Evolutionary conservation across 2,113 vertebrate genomes (phyloP), one percentile per base, ranked within the genome.

Genomic region (Diglossa brunneiventris): DNA sequence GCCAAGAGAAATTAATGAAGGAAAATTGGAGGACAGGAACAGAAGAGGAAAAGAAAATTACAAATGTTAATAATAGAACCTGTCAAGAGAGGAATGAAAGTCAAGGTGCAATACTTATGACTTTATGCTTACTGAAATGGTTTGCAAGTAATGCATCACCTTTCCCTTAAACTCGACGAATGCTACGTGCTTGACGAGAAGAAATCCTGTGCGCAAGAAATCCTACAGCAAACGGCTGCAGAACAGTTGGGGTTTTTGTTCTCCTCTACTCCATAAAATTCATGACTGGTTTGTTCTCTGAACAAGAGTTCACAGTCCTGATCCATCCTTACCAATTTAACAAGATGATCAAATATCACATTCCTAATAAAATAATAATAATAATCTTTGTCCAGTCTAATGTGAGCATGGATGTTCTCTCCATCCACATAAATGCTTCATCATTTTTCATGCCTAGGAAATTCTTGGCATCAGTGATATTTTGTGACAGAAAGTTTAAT

Each of bases 401-500:
- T 84, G 41, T 28, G 41, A 87, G 7, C 42, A 64, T 61, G 83
- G 31, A 66, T 58, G 23, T 53, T 94, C 41, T 69, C 37, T 76
- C 67, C 50, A 69, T 66, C 67, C 37, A 50, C 27, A 50, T 73
- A 79, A 95, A 79, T 23, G 41, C 2, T 61, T 87, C 23, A 73
- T 62, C 10, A 46, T 91, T 90, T 90, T 76, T 94, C 44, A 75
- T 66, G 64, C 30, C 63, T 80, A 66, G 42, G 39, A 92, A 87
- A 87, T 77, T 90, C 79, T 76, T 62, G 46, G 12, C 81, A 83
- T 69, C 47, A 22, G 59, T 77, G 46, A 26, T 66, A 59, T 73
- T 82, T 85, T 83, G 26, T 87, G 87, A 87, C 74, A 95, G 67
- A 69, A 19, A 11, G 15, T 76, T 96, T 91, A 95, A 92, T 59